Evolutionary conservation across 2,113 vertebrate genomes (phyloP), one percentile per base, ranked within the genome.

Genomic region (Sula dactylatra): DNA sequence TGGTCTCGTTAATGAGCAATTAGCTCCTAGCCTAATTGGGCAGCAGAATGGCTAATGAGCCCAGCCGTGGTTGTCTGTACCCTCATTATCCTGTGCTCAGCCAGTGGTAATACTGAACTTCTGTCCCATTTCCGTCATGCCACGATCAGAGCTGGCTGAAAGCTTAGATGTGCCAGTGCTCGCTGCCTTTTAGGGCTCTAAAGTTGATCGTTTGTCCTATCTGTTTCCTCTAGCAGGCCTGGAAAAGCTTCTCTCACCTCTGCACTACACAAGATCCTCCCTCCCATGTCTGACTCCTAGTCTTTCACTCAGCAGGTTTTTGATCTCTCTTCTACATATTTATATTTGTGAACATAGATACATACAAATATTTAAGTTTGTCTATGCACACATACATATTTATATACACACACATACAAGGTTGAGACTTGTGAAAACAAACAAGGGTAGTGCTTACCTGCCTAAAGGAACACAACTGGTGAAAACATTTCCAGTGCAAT

Each of bases 11-110:
- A 97, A 96, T 86, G 97, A 96, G 97, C 97, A 97, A 98, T 98
- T 97, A 97, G 97, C 94, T 96, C 88, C 86, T 18, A 93, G 96
- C 94, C 96, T 97, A 97, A 98, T 97, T 98, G 97, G 97, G 96
- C 97, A 97, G 97, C 78, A 87, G 97, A 94, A 95, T 94, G 97
- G 94, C 96, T 97, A 97, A 97, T 96, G 97, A 96, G 95, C 93
- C 91, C 88, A 72, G 94, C 86, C 90, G 2, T 6, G 82, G 83
- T 4, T 91, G 88, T 74, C 82, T 72, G 91, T 94, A 93, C 96
- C 95, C 96, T 98, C 96, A 94, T 97, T 97, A 96, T 93, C 54
- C 83, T 31, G 90, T 11, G 94, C 96, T 97, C 95, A 93, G 96
- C 81, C 96, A 77, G 96, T 45, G 91, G 84, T 61, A 84, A 90